Percentiles rank a stretch among this genome's conserved stretches.
Evolutionary conservation across 2,888 invertebrate species (phyloP).

Genomic region (Notodonta dromedarius): DNA sequence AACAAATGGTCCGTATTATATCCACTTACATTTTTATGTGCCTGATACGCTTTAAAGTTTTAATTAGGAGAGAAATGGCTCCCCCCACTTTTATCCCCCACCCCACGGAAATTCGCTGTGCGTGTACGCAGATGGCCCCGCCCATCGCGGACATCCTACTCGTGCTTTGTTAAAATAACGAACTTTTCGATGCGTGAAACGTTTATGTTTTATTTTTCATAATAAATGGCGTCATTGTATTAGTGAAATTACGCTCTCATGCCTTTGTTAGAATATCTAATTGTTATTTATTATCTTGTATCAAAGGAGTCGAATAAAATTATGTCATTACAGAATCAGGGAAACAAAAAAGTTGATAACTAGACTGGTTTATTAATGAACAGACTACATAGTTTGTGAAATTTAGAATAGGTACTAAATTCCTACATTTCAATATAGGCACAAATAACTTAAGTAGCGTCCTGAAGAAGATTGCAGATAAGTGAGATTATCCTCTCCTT

Average conservation of each 20-base stretch:
- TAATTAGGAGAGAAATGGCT: constrained; percentile 37
- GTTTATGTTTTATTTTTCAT: constrained; percentile 31
- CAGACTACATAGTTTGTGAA: no score
- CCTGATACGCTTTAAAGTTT: constrained; percentile 29
- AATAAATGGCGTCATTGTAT: constrained; percentile 25
- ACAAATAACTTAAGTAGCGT: no score
- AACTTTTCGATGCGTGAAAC: constrained; percentile 58
- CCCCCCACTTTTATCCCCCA: constrained; percentile 45
- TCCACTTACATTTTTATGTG: constrained; percentile 26
- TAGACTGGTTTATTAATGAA: no score
- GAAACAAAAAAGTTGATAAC: background rate
- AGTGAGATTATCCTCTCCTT: no score
- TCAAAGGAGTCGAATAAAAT: background rate
- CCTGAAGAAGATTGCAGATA: no score
- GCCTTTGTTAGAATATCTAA: constrained; percentile 4
- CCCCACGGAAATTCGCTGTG: constrained; percentile 38
- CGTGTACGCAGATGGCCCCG: constrained; percentile 64
- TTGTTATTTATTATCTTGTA: background rate
- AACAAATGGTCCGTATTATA: constrained; percentile 32
- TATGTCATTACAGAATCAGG: background rate
- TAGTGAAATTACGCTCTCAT: constrained; percentile 15
- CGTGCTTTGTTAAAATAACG: constrained; percentile 59
- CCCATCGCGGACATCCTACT: constrained; percentile 67
- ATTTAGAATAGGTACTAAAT: no score
- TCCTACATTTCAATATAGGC: no score